Base-by-base conservation (phyloP, 2,888 invertebrate genomes). In the Luffia ferchaultella region DNA sequence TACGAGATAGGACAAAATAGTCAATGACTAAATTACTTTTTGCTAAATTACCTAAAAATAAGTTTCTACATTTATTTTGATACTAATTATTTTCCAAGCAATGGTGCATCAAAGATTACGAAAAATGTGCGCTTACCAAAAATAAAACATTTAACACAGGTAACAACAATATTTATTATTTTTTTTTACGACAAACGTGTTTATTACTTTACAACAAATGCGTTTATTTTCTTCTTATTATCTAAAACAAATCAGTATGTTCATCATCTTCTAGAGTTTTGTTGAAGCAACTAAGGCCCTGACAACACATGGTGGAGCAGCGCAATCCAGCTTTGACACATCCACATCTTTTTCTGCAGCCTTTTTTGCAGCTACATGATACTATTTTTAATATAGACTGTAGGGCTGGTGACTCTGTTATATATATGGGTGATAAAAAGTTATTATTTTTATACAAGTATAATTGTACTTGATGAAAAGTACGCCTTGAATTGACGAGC, bases 401-500 rank as follows among this genome's bases (percentile, higher is more conserved):
- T 7, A 12, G 30, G 12, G 30, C 5, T 30, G 30, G 30, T 30
- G 12, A 30, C 30, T 30, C 12, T 30, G 30, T 30, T 3, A 12
- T 12, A 12, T 30, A 30, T 30, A 48, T 48, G 42, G 42, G 48
- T 48, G n/a, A 42, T 48, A 48, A 41, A 48, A 48, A 42, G 18
- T 48, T 48, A 16, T 42, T 48, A 17, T 48, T 48, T 18, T 41
- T 42, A 41, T 48, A 41, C 18, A 17, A 48, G 41, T 40, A 48
- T 40, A 20, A 20, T 46, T 46, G 46, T 41, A 41, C 42, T 48
- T 48, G 48, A 48, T 48, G 48, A 42, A 42, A 48, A 48, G 17
- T 41, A 18, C 42, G 42, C 42, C 17, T 48, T 48, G 40, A 46
- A 46, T 46, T 48, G 48, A 16, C 43, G 43, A 43, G 43, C 43